Percentiles rank a stretch among this genome's conserved stretches.
Evolutionary conservation across 2,797 vertebrate species (phyloP).

Genomic region (Cottoperca gobio): DNA sequence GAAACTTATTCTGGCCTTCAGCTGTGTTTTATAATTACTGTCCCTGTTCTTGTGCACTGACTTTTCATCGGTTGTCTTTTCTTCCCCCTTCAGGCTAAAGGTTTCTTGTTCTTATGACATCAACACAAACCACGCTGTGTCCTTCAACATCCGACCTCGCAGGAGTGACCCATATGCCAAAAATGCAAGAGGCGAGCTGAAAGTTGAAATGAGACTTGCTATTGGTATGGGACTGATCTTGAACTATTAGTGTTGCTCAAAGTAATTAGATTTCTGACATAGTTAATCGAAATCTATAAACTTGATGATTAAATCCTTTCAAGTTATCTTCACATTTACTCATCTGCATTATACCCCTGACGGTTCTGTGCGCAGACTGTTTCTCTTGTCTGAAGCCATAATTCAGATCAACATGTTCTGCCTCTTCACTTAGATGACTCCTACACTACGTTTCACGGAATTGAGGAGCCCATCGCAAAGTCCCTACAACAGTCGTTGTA

Average conservation of each 20-base stretch:
- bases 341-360: background rate
- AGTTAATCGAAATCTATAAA: conserved; percentile 47
- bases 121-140: conserved; percentile 51
- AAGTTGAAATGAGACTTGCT: too few relatives aligned
- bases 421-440: conserved; percentile 61
- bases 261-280: too few relatives aligned
- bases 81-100: conserved; percentile 64
- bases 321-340: background rate
- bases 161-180: conserved; percentile 62
- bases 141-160: conserved; percentile 57
- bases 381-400: background rate
- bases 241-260: too few relatives aligned
- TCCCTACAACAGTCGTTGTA: too few relatives aligned
- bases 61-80: too few relatives aligned
- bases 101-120: conserved; percentile 75
- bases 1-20: too few relatives aligned
- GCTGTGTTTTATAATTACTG: too few relatives aligned
- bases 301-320: background rate
- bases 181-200: too few relatives aligned
- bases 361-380: background rate
- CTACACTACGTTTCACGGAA: conserved; percentile 61
- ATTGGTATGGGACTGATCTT: too few relatives aligned
- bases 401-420: background rate
- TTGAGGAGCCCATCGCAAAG: conserved; percentile 61
- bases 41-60: too few relatives aligned